phyloP scores from a whole-genome alignment of 2,113 vertebrate genomes.

The Melanotaenia duboulayi region DNA sequence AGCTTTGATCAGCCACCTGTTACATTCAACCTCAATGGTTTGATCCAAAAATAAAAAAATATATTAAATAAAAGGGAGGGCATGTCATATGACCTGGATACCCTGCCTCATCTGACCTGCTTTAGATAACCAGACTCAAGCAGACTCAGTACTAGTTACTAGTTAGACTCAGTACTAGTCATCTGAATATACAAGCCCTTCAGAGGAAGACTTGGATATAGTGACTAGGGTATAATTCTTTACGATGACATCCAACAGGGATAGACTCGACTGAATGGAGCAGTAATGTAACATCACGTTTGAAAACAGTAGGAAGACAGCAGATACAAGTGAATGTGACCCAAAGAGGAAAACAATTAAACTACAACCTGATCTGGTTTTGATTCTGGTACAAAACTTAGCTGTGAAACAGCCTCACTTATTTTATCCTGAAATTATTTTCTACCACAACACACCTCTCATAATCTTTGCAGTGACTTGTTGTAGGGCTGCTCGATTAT shows the following conservation, averaged over 20 bases:
- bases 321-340: conserved; percentile 27
- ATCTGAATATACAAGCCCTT: background rate
- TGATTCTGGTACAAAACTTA: too few species aligned
- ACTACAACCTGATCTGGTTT: too few species aligned
- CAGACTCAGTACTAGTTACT: background rate
- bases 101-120: background rate
- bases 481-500: too few species aligned
- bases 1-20: conserved; percentile 35
- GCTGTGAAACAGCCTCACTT: too few species aligned
- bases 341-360: background rate
- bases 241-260: background rate
- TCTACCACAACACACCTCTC: too few species aligned
- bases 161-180: too few species aligned
- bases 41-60: background rate
- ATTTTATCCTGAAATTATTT: too few species aligned
- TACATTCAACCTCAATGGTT: background rate
- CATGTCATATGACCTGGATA: conserved; percentile 31
- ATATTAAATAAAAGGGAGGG: background rate
- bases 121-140: background rate
- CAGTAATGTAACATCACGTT: too few species aligned
- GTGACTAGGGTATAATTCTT: background rate
- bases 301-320: background rate
- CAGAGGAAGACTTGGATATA: background rate
- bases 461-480: too few species aligned
- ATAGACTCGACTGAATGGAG: background rate